A percentile compares a stretch with the other conserved stretches of the same genome.
phyloP scores from a whole-genome alignment of 2,797 vertebrate genomes.

The Sebastes oblongus region DNA sequence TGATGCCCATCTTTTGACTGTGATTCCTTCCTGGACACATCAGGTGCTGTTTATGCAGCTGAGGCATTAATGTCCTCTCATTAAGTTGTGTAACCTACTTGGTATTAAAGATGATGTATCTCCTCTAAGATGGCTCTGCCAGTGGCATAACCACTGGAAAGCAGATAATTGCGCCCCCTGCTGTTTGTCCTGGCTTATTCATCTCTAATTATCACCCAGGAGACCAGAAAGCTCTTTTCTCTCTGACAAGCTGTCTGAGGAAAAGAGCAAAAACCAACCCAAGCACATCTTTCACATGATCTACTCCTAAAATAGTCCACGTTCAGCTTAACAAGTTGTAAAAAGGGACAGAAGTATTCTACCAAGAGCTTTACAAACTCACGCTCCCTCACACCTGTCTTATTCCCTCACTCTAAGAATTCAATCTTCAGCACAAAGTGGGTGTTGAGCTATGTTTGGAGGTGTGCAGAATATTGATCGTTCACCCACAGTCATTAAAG shows the following conservation, averaged over 20 bases:
- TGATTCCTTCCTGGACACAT: neutral
- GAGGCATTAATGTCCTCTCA: neutral
- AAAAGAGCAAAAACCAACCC: slow-evolving; percentile 34
- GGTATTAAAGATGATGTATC: neutral
- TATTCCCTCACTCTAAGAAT: slow-evolving; percentile 39
- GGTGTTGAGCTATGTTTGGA: slow-evolving; percentile 74
- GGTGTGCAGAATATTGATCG: slow-evolving; percentile 75
- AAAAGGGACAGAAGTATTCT: neutral
- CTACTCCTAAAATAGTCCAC: slow-evolving; percentile 44
- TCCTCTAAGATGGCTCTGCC: slow-evolving; percentile 30
- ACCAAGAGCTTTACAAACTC: slow-evolving; percentile 20
- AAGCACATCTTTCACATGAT: slow-evolving; percentile 42
- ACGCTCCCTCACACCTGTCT: neutral
- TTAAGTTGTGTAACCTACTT: slow-evolving; percentile 29
- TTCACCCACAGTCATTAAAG: slow-evolving; percentile 77
- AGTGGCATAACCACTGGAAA: slow-evolving; percentile 31
- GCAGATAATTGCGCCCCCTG: slow-evolving; percentile 61
- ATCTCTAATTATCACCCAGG: slow-evolving; percentile 73
- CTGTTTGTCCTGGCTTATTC: slow-evolving; percentile 43
- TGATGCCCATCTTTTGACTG: neutral
- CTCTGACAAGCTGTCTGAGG: slow-evolving; percentile 62
- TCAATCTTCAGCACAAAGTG: slow-evolving; percentile 59
- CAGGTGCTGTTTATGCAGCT: neutral
- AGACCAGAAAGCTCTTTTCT: slow-evolving; percentile 48
- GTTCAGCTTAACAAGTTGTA: neutral